These are phyloP conservation scores for Drosophila ironensis DNA, from an alignment of 1,140 invertebrate genomes.

Conservation along the genomic window DNA sequence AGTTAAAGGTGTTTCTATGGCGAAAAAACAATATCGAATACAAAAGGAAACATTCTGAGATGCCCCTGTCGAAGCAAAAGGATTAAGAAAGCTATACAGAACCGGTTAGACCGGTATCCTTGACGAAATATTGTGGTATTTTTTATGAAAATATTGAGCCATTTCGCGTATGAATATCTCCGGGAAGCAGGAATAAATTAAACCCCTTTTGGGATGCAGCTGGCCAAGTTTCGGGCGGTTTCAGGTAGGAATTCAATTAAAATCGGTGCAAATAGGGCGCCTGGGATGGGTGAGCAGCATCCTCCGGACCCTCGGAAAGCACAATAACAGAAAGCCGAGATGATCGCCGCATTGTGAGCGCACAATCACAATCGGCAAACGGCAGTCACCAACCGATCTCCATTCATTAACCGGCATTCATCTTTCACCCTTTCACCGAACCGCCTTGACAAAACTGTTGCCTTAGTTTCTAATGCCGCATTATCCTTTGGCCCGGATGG, in stretches of 20 bases:
- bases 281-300: slow-evolving; percentile 52
- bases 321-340: slow-evolving; percentile 28
- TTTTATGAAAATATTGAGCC: slow-evolving; percentile 71
- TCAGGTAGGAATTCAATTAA: slow-evolving; percentile 78
- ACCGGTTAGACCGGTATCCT: slow-evolving; percentile 57
- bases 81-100: slow-evolving; percentile 10
- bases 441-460: slow-evolving; percentile 70
- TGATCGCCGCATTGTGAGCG: slow-evolving; percentile 75
- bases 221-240: slow-evolving; percentile 49
- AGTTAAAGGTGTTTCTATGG: too few species aligned
- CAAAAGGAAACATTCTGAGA: neutral
- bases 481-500: slow-evolving; percentile 44
- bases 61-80: neutral
- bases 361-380: slow-evolving; percentile 48
- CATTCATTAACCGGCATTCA: slow-evolving; percentile 53
- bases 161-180: slow-evolving; percentile 69
- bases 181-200: slow-evolving; percentile 38
- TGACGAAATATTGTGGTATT: slow-evolving; percentile 67
- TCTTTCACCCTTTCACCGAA: slow-evolving; percentile 36
- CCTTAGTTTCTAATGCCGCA: slow-evolving; percentile 59
- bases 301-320: slow-evolving; percentile 26
- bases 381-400: slow-evolving; percentile 29
- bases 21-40: too few species aligned
- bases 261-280: slow-evolving; percentile 47
- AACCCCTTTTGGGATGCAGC: slow-evolving; percentile 47